These are phyloP conservation scores for Melinopterus prodromus DNA, from an alignment of 2,888 invertebrate species.

Conservation along the genomic window DNA sequence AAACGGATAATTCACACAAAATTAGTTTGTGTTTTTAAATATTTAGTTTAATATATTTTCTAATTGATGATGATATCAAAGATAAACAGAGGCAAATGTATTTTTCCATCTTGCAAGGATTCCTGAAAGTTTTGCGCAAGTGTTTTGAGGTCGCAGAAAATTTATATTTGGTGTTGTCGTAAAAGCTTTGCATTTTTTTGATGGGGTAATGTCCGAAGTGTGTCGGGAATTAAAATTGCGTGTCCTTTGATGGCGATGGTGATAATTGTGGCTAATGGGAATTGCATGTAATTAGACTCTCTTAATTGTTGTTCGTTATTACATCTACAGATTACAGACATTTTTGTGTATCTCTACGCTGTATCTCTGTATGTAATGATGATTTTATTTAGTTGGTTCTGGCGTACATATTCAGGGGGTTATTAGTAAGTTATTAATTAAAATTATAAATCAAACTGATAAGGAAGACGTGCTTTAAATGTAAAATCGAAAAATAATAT, in stretches of 20 bases:
- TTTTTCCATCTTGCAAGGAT: background rate
- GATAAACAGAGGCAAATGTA: too few species aligned
- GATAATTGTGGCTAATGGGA: background rate
- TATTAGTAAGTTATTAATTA: too few species aligned
- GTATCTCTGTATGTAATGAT: too few species aligned
- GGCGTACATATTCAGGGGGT: too few species aligned
- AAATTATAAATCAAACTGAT: too few species aligned
- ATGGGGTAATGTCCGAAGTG: background rate
- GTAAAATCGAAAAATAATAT: too few species aligned
- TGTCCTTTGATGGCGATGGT: background rate
- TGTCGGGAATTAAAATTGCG: background rate
- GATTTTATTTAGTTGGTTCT: too few species aligned
- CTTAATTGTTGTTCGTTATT: background rate
- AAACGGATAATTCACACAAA: too few species aligned
- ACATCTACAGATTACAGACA: background rate
- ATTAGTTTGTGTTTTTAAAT: too few species aligned
- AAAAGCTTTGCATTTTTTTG: background rate
- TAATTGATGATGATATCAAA: too few species aligned
- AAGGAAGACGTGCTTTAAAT: too few species aligned
- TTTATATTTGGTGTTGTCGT: background rate
- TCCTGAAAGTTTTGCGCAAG: background rate
- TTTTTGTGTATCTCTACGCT: background rate
- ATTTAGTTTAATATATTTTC: too few species aligned
- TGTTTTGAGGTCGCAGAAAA: background rate
- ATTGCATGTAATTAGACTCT: background rate